phyloP scores from a whole-genome alignment of 2,888 invertebrate genomes.

The Drosophila recens region DNA sequence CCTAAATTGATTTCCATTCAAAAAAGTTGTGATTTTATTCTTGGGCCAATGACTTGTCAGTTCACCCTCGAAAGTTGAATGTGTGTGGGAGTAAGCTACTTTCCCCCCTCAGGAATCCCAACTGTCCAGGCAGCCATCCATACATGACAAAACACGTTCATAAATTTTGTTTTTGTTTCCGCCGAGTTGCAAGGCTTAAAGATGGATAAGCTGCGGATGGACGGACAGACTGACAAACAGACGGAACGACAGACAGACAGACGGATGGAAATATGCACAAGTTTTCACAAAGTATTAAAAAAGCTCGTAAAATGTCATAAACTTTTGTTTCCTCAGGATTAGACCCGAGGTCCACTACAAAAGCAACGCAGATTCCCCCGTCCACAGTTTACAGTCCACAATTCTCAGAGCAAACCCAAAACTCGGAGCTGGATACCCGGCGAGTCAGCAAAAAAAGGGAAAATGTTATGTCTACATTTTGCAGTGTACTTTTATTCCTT shows the following conservation, averaged over 20 bases:
- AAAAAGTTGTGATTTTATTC: neutral
- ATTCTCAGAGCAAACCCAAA: neutral
- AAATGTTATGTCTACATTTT: constrained; percentile 55
- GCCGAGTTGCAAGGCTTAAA: constrained; percentile 59
- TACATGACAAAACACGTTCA: constrained; percentile 71
- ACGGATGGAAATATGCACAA: constrained; percentile 60
- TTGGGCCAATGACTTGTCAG: neutral
- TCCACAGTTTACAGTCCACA: neutral
- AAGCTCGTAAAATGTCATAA: constrained; percentile 76
- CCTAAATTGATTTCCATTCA: neutral
- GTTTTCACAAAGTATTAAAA: constrained; percentile 80
- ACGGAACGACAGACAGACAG: neutral
- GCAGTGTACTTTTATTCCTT: constrained; percentile 48
- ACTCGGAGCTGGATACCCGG: constrained; percentile 12
- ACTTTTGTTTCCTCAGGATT: constrained; percentile 74
- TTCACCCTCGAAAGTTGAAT: neutral
- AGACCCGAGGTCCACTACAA: constrained; percentile 57
- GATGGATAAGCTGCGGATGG: constrained; percentile 63
- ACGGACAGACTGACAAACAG: neutral
- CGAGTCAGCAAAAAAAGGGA: constrained; percentile 37
- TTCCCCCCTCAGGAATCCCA: neutral
- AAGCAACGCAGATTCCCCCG: constrained; percentile 6
- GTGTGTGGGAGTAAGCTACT: constrained; percentile 9
- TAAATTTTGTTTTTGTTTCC: constrained; percentile 68
- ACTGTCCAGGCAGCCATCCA: constrained; percentile 43